Base-by-base conservation (phyloP, 1,140 invertebrate species). In the Temnothorax nylanderi region DNA sequence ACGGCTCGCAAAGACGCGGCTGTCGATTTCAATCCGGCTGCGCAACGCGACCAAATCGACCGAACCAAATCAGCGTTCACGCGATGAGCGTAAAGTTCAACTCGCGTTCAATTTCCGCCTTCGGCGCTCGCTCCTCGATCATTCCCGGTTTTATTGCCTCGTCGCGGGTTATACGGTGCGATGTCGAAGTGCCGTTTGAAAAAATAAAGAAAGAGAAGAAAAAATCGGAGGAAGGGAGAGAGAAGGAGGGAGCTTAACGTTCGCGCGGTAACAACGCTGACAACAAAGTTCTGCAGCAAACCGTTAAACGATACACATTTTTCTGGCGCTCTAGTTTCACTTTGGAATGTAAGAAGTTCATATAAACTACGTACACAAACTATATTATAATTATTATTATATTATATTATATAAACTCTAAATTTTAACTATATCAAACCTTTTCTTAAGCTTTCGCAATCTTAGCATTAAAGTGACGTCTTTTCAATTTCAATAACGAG, bases 71-170 rank as follows among this genome's bases (percentile, higher is more conserved):
- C 84, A 86, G 37, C 84, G 74, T 69, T 89, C 71, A 62, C 85
- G 76, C 86, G 81, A 91, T 90, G 88, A 86, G 87, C 86, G 87
- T 88, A 89, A 92, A 92, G 88, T 88, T 85, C 65, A 71, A 87
- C 82, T 87, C 62, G 88, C 86, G 80, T 90, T 89, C 89, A 91
- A 92, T 92, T 92, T 92, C 92, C 90, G 88, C 51, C 81, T 88
- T 67, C 84, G 37, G 37, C 49, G 62, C 84, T 88, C 88, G 69
- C 64, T 87, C 75, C 60, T 64, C 75, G 85, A 80, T 88, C 77
- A 87, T 90, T 90, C 78, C 88, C 87, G 77, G 87, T 86, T 91
- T 92, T 92, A 92, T 87, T 78, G 64, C 91, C 89, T 89, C 86
- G 65, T 72, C 85, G 37, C 60, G 16, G 49, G 62, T 86, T 85